Percentiles rank a stretch among this genome's conserved stretches.
Conservation (phyloP, 1,140 invertebrate genomes). For the Heliconius nattereri region DNA sequence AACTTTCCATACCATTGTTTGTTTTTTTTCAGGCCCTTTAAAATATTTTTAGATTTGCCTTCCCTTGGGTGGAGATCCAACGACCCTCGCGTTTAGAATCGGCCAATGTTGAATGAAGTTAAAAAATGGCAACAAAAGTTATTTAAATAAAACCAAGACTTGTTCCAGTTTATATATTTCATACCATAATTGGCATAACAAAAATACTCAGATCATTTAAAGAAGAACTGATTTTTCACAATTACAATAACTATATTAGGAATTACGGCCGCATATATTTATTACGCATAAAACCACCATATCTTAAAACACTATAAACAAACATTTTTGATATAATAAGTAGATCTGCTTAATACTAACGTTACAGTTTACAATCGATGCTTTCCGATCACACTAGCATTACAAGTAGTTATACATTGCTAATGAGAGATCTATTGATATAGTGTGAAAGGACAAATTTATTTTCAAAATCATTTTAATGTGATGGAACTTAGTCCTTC, state of each 20-base stretch:
- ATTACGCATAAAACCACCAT: slow-evolving; percentile 16
- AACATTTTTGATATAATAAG: neutral
- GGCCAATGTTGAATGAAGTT: too few species aligned
- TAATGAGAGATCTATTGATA: neutral
- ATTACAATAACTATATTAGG: slow-evolving; percentile 34
- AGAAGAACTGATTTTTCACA: slow-evolving; percentile 51
- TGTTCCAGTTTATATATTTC: slow-evolving; percentile 55
- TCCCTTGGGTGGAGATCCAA: too few species aligned
- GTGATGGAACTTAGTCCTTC: neutral
- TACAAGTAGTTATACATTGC: neutral
- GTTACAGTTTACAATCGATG: neutral
- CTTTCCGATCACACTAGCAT: neutral
- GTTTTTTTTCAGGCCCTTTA: too few species aligned
- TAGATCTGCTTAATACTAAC: neutral
- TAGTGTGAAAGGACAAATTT: neutral
- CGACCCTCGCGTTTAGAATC: too few species aligned
- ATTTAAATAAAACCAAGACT: slow-evolving; percentile 19
- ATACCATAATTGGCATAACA: slow-evolving; percentile 69
- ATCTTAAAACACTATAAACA: slow-evolving; percentile 5
- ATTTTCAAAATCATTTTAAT: neutral
- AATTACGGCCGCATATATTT: slow-evolving; percentile 17
- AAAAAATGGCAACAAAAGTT: neutral
- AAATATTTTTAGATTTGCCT: too few species aligned
- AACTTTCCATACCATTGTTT: too few species aligned
- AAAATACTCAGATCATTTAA: slow-evolving; percentile 73